Base-by-base conservation (phyloP, 2,797 vertebrate species). In the Triplophysa bombifrons region DNA sequence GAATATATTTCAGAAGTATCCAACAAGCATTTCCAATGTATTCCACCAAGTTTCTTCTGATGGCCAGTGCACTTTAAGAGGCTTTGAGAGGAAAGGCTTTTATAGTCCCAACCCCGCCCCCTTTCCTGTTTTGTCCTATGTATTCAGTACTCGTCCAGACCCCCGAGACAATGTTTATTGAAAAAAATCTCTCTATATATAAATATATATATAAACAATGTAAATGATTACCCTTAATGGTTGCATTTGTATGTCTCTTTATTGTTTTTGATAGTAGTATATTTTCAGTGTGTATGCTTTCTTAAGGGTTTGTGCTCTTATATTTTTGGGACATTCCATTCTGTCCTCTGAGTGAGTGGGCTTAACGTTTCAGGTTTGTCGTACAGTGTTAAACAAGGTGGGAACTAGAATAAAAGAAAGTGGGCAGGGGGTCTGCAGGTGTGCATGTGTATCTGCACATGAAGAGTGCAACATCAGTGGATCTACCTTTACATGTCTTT, bases 301-400 rank as follows among this genome's bases (percentile, higher is more conserved):
- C 84, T 66, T 73, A 78, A 83, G 80, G 83, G 83, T 84, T 73
- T 87, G 77, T 56, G 73, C 55, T 78, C 44, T 81, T 46, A 25
- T 73, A 22, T 86, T 84, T 82, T 84, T 63, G 74, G 86, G 72
- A 88, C 90, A 89, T 92, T 91, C 87, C 89, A 87, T 72, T 86
- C 70, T 61, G 38, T 69, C 75, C 81, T 76, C 25, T 55, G 51
- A 30, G 30, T 78, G 67, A 77, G 78, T 53, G 69, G 82, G 78
- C 65, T 38, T 74, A 74, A 53, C 48, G 56, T 64, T 80, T 64
- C 73, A 75, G 81, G 76, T 41, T 70, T 58, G 81, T 63, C 68
- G 65, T 81, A 74, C 73, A 38, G 72, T 85, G 82, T 84, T 82
- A 34, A 68, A 60, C 11, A 25, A 50, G 61, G n/a, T 70, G 74